Evolutionary conservation across 2,888 invertebrate genomes (phyloP).

Genomic region (Mythimna lalbum): DNA sequence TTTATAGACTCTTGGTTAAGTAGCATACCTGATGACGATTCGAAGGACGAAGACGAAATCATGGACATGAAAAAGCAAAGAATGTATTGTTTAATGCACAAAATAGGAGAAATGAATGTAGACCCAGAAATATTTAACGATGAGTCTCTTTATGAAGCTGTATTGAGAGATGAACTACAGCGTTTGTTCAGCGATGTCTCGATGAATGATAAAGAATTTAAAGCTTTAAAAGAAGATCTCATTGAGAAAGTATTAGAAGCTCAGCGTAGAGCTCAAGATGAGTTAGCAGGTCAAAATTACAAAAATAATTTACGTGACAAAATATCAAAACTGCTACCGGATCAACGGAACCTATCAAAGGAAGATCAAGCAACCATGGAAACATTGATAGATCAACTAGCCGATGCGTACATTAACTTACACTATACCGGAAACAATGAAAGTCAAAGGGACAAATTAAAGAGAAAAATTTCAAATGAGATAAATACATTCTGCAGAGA

Average conservation of each 20-base stretch:
- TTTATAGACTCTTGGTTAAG: constrained; percentile 70
- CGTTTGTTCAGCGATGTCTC: constrained; percentile 64
- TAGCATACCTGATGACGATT: constrained; percentile 56
- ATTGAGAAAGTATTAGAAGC: constrained; percentile 67
- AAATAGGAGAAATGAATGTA: constrained; percentile 74
- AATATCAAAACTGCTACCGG: constrained; percentile 72
- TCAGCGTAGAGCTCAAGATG: constrained; percentile 66
- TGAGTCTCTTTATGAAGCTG: constrained; percentile 70
- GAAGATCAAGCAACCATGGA: constrained; percentile 74
- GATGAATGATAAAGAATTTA: constrained; percentile 53
- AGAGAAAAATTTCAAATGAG: constrained; percentile 70
- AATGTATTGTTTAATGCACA: constrained; percentile 67
- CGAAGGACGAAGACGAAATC: constrained; percentile 59
- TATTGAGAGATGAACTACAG: constrained; percentile 73
- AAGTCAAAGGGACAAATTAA: constrained; percentile 66
- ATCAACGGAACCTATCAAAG: constrained; percentile 50
- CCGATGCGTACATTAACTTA: constrained; percentile 79
- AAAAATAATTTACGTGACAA: constrained; percentile 74
- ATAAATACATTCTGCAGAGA: constrained; percentile 74
- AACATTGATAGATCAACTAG: constrained; percentile 75
- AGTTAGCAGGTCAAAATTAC: constrained; percentile 70
- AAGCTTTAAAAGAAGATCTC: constrained; percentile 65
- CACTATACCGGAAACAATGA: constrained; percentile 68
- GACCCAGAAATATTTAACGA: constrained; percentile 75
- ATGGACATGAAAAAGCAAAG: constrained; percentile 69